Evolutionary conservation across 2,797 vertebrate species (phyloP).

Genomic region (Chelonia mydas): DNA sequence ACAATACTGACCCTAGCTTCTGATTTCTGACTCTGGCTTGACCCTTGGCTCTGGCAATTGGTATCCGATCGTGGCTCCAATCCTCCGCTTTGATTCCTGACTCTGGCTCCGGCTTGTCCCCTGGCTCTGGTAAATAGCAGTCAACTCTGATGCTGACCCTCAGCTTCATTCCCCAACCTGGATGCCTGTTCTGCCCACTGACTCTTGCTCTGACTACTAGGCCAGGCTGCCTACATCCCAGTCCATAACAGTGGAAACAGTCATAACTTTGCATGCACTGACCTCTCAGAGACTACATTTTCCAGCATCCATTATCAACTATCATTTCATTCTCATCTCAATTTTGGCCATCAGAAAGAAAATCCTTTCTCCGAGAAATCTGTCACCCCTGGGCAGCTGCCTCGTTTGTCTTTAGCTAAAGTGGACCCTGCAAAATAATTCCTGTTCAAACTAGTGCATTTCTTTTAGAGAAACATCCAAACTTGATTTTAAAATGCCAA

Average conservation of each 20-base stretch:
- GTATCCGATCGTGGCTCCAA: background rate
- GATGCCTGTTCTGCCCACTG: background rate
- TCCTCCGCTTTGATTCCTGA: background rate
- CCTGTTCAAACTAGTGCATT: background rate
- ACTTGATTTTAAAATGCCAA: background rate
- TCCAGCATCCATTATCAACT: background rate
- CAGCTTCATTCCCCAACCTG: background rate
- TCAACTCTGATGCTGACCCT: background rate
- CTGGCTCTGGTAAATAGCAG: background rate
- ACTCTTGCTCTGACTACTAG: background rate
- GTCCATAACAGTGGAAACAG: background rate
- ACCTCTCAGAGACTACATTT: background rate
- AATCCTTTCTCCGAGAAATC: background rate
- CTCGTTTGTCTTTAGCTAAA: background rate
- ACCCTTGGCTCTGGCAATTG: background rate
- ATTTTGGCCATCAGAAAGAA: background rate
- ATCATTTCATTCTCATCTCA: background rate
- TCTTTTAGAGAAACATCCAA: background rate
- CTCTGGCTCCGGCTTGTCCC: background rate
- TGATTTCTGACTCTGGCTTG: background rate
- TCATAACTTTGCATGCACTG: background rate
- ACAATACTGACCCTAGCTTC: background rate
- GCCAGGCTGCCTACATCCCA: background rate
- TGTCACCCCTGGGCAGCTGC: background rate
- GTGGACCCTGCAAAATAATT: background rate